phyloP scores from a whole-genome alignment of 30 jellyfish, hydroid and myxozoan species.

The Chrysaora quinquecirrha region DNA sequence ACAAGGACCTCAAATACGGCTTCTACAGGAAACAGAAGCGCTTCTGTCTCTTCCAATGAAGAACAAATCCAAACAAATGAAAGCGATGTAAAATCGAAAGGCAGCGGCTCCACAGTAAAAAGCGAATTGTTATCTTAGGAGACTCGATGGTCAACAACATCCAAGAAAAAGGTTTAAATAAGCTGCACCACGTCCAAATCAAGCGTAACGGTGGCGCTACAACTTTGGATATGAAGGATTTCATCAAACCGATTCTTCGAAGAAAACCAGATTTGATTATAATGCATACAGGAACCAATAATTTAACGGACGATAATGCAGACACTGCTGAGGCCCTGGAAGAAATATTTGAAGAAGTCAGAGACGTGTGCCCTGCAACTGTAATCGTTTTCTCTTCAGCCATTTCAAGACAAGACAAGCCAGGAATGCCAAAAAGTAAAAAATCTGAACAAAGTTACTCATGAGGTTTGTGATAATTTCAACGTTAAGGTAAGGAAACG shows the following conservation, averaged over 20 bases:
- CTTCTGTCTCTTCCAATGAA: not conserved
- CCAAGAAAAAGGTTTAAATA: slow-evolving; percentile 8
- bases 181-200: slow-evolving; percentile 11
- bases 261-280: slow-evolving; percentile 9
- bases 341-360: no score
- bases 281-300: slow-evolving; percentile 13
- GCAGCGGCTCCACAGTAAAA: not conserved
- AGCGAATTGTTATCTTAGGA: not conserved
- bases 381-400: no score
- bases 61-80: not conserved
- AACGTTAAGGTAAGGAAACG: no score
- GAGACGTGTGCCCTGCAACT: no score
- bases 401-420: no score
- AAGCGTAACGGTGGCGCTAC: slow-evolving; percentile 3
- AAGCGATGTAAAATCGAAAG: not conserved
- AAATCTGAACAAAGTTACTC: no score
- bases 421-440: no score
- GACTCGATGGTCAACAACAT: slow-evolving; percentile 11
- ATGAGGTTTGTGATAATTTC: no score
- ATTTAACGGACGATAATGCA: slow-evolving; percentile 19
- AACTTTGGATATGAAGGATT: not conserved
- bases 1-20: not conserved
- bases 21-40: not conserved
- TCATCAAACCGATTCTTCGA: not conserved
- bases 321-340: no score